These are phyloP conservation scores for Cynopterus sphinx DNA, from an alignment of 2,797 vertebrate genomes.

Conservation along the genomic window DNA sequence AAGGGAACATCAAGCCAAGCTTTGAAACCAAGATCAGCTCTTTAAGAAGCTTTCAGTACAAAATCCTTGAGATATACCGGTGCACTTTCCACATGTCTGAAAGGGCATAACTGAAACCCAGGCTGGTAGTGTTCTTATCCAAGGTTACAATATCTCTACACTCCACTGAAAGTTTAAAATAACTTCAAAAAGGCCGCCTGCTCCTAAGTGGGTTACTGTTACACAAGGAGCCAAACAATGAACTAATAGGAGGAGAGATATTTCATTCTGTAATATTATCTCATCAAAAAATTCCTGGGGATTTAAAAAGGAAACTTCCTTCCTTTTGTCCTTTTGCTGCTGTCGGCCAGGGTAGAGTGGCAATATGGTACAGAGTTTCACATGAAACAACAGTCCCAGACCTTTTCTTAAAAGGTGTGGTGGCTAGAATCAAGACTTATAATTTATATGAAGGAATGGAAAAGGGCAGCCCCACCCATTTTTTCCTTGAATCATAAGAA, in stretches of 20 bases:
- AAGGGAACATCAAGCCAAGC: slow-evolving; percentile 33
- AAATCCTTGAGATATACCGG: slow-evolving; percentile 75
- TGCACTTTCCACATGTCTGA: slow-evolving; percentile 70
- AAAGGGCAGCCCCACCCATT: slow-evolving; percentile 9
- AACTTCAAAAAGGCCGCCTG: slow-evolving; percentile 91
- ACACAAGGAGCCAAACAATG: slow-evolving; percentile 89
- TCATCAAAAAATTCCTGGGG: slow-evolving; percentile 77
- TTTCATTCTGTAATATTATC: slow-evolving; percentile 86
- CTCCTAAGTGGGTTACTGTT: slow-evolving; percentile 91
- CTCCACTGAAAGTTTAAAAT: slow-evolving; percentile 89
- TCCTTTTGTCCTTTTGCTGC: slow-evolving; percentile 64
- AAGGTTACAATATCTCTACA: slow-evolving; percentile 82
- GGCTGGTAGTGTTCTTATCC: slow-evolving; percentile 77
- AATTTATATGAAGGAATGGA: slow-evolving; percentile 59
- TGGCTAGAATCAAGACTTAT: slow-evolving; percentile 46
- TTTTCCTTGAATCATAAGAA: slow-evolving; percentile 41
- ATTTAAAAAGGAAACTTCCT: slow-evolving; percentile 80
- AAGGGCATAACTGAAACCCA: slow-evolving; percentile 79
- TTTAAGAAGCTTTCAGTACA: slow-evolving; percentile 76
- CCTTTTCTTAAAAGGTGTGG: slow-evolving; percentile 64
- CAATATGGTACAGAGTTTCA: slow-evolving; percentile 15
- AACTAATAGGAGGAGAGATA: slow-evolving; percentile 87
- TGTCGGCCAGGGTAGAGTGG: slow-evolving; percentile 48
- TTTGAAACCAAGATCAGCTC: slow-evolving; percentile 79
- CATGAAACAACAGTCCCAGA: slow-evolving; percentile 50